phyloP scores from a whole-genome alignment of 2,888 invertebrate species.

The Ophion ellenae region DNA sequence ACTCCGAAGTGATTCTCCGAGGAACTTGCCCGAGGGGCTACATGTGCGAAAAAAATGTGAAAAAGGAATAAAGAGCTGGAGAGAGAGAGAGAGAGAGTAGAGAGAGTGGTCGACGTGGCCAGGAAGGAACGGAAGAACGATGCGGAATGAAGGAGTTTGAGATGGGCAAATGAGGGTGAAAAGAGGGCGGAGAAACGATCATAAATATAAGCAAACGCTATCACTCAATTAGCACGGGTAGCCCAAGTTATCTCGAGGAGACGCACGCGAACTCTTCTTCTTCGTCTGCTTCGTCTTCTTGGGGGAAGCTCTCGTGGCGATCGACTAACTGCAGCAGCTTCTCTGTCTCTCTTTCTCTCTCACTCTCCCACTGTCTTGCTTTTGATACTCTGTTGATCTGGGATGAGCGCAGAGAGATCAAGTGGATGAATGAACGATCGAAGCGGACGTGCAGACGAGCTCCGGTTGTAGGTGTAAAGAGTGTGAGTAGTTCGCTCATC shows the following conservation, averaged over 20 bases:
- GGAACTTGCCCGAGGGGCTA: slow-evolving; percentile 29
- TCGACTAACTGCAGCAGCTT: slow-evolving; percentile 42
- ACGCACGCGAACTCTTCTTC: slow-evolving; percentile 71
- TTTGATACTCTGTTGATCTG: slow-evolving; percentile 51
- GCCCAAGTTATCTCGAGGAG: slow-evolving; percentile 74
- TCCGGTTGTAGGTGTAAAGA: no score
- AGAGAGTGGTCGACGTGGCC: slow-evolving; percentile 28
- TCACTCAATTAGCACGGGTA: slow-evolving; percentile 79
- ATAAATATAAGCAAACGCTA: slow-evolving; percentile 74
- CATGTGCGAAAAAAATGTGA: slow-evolving; percentile 27
- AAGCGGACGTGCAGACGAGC: slow-evolving; percentile 4
- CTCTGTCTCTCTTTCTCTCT: slow-evolving; percentile 19
- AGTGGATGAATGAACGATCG: slow-evolving; percentile 59
- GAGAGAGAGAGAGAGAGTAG: background rate
- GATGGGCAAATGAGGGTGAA: slow-evolving; percentile 57
- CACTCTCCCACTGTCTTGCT: slow-evolving; percentile 2
- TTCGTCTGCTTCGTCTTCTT: background rate
- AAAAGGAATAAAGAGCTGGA: slow-evolving; percentile 18
- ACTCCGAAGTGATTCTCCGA: slow-evolving; percentile 22
- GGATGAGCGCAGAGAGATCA: slow-evolving; percentile 33
- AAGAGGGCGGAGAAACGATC: slow-evolving; percentile 66
- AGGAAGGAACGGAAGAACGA: slow-evolving; percentile 4
- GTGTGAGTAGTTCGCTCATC: no score
- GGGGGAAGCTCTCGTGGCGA: slow-evolving; percentile 51
- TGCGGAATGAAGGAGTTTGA: slow-evolving; percentile 39